Percentiles rank a stretch among this genome's conserved stretches.
phyloP scores from a whole-genome alignment of 2,888 invertebrate genomes.

The Strigamia crassipes region DNA sequence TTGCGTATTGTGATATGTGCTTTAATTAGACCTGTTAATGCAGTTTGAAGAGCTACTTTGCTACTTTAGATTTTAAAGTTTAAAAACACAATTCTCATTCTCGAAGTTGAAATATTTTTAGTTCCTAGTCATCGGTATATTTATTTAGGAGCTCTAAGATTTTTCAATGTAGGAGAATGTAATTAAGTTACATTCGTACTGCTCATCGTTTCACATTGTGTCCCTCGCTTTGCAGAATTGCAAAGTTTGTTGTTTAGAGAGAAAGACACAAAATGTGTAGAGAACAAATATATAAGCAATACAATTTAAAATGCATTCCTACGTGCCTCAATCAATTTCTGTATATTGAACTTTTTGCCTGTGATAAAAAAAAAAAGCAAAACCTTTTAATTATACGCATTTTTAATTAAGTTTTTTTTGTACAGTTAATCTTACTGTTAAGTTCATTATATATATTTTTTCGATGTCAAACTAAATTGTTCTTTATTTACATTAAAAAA shows the following conservation, averaged over 20 bases:
- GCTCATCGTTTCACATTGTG: background rate
- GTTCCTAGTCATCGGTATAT: too few relatives aligned
- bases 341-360: background rate
- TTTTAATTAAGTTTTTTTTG: conserved; percentile 15
- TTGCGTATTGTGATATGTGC: too few relatives aligned
- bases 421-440: background rate
- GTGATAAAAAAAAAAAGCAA: background rate
- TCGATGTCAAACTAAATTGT: conserved; percentile 17
- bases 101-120: too few relatives aligned
- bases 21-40: too few relatives aligned
- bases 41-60: too few relatives aligned
- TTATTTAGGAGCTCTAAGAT: background rate
- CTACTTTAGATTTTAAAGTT: too few relatives aligned
- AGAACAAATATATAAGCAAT: background rate
- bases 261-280: background rate
- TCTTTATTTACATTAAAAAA: conserved; percentile 21
- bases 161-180: background rate
- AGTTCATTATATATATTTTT: background rate
- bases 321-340: background rate
- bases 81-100: too few relatives aligned
- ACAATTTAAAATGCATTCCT: conserved; percentile 2
- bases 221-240: background rate
- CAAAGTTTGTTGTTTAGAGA: background rate
- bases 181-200: background rate
- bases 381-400: background rate